Evolutionary conservation across 2,888 invertebrate species (phyloP).

Genomic region (Drosophila parthenogenetica): DNA sequence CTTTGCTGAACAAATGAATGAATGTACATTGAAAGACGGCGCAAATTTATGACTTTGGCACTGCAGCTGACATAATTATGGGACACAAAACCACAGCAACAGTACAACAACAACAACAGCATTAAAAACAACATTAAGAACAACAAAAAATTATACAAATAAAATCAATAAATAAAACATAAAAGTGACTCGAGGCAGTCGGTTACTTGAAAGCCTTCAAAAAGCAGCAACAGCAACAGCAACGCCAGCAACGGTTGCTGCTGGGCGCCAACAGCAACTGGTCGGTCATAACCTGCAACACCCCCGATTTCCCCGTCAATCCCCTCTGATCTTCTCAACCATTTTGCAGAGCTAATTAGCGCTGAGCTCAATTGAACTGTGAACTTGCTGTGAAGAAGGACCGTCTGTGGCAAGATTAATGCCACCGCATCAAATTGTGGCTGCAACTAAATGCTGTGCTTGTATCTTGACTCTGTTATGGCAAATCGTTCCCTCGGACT

Average conservation of each 20-base stretch:
- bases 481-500: slow-evolving; percentile 26
- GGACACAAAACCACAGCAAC: slow-evolving; percentile 68
- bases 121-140: slow-evolving; percentile 41
- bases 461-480: slow-evolving; percentile 18
- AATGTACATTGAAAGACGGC: slow-evolving; percentile 51
- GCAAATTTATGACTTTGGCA: slow-evolving; percentile 77
- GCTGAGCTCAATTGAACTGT: slow-evolving; percentile 74
- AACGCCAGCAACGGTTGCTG: slow-evolving; percentile 23
- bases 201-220: slow-evolving; percentile 62
- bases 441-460: slow-evolving; percentile 36
- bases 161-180: slow-evolving; percentile 77
- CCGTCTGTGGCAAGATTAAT: slow-evolving; percentile 42
- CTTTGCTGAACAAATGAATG: slow-evolving; percentile 38
- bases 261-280: slow-evolving; percentile 38
- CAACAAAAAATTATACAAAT: slow-evolving; percentile 51
- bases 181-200: slow-evolving; percentile 66
- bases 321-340: background rate
- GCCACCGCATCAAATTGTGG: slow-evolving; percentile 33
- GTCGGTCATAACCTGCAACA: background rate
- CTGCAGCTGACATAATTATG: slow-evolving; percentile 78
- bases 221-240: slow-evolving; percentile 13
- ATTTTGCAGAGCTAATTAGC: slow-evolving; percentile 63
- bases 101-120: slow-evolving; percentile 36
- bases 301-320: background rate
- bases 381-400: slow-evolving; percentile 56